Base-by-base conservation (phyloP, 64 coral and sea anemone species). In the Orbicella faveolata region DNA sequence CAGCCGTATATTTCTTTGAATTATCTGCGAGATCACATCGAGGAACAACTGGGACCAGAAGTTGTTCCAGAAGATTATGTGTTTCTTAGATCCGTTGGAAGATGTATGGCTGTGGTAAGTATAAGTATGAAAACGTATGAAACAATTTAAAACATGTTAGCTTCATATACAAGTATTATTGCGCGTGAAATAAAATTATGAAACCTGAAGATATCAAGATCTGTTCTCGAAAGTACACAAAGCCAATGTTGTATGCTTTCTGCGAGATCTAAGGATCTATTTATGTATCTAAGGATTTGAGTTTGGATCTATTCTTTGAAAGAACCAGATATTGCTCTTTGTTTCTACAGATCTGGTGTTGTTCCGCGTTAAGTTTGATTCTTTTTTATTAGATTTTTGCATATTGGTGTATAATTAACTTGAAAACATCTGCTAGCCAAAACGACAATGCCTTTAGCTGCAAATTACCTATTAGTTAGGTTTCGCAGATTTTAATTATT, bases 51-150 rank as follows among this genome's bases (percentile, higher is more conserved):
- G 17, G 95, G 95, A 73, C 75, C 80, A 41, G 95, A 96, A 11
- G 74, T 94, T 88, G 77, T 96, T 35, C 95, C 95, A 70, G 95
- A 96, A 83, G 95, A 96, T 77, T 96, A 94, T 79, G 88, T 96
- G 30, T 96, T 94, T 52, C 68, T 96, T 35, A 79, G 95, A 73
- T 94, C 92, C 83, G 95, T 96, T 70, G 95, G 95, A 94, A 81
- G 95, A 90, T 96, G 95, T 84, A 96, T 96, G 95, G 95, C 95
- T 20, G 92, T 96, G 68, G 95, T 96, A 78, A 96, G n/a, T 11
- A 67, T 96, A 78, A 96, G n/a, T 11, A 67, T 25, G 6, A 70
- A 70, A 70, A 70, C 25, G 10, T 11, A 11, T 25, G 10, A 25
- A 26, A 6, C 9, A 26, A 30, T 1, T n/a, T 20, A 67, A 23